Evolutionary conservation across 2,888 invertebrate genomes (phyloP).

Genomic region (Amphimallon solstitiale): DNA sequence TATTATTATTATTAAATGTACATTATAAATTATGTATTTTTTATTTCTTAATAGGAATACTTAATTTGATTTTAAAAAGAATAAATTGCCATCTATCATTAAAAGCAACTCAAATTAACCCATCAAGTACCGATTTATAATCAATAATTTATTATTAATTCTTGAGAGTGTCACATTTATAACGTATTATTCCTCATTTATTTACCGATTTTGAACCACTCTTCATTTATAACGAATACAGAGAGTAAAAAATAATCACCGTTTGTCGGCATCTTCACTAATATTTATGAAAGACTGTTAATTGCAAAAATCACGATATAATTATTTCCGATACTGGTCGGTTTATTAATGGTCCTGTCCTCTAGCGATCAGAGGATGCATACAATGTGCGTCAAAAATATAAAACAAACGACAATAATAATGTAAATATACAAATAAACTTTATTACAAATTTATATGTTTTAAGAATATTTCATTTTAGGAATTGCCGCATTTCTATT

Average conservation of each 20-base stretch:
- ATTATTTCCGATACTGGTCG: slow-evolving; percentile 22
- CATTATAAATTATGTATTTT: too few species aligned
- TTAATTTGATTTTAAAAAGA: too few species aligned
- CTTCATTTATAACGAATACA: slow-evolving; percentile 33
- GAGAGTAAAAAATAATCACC: slow-evolving; percentile 9
- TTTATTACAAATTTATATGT: too few species aligned
- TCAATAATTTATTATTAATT: neutral
- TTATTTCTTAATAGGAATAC: too few species aligned
- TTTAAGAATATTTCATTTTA: too few species aligned
- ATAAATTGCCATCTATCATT: too few species aligned
- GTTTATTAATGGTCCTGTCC: slow-evolving; percentile 18
- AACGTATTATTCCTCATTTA: neutral
- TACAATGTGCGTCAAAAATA: neutral
- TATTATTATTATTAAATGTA: too few species aligned
- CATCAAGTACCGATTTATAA: too few species aligned
- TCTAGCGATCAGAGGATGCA: neutral
- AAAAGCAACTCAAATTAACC: too few species aligned
- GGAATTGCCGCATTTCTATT: too few species aligned
- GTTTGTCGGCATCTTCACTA: slow-evolving; percentile 33
- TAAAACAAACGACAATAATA: too few species aligned
- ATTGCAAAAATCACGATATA: slow-evolving; percentile 32
- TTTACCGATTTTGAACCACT: neutral
- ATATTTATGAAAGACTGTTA: slow-evolving; percentile 32
- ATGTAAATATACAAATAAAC: too few species aligned
- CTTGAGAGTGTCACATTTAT: neutral